phyloP scores from a whole-genome alignment of 2,797 vertebrate genomes.

The Borostomias antarcticus region DNA sequence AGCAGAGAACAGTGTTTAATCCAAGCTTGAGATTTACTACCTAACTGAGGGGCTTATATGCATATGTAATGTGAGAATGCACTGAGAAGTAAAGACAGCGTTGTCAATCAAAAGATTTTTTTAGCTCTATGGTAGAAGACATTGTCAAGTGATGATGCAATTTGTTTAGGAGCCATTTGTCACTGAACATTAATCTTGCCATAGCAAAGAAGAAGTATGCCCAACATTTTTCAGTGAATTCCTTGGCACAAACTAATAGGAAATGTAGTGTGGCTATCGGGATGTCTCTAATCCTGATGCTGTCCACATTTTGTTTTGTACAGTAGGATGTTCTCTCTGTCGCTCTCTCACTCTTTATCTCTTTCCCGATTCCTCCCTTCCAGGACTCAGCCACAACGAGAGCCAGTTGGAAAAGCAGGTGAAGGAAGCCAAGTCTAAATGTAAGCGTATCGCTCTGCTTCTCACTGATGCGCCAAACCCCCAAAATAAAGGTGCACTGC shows the following conservation, averaged over 20 bases:
- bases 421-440: conserved; percentile 93
- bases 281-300: neutral
- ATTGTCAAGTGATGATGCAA: no score
- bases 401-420: conserved; percentile 88
- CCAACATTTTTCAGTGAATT: neutral
- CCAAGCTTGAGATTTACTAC: no score
- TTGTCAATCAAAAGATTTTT: no score
- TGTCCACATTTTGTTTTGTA: no score
- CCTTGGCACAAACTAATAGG: neutral
- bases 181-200: neutral
- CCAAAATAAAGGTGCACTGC: conserved; percentile 89
- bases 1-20: no score
- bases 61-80: no score
- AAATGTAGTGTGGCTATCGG: neutral
- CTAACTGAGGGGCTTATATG: no score
- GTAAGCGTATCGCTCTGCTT: conserved; percentile 87
- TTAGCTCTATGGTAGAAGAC: no score
- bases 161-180: neutral
- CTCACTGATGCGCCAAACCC: conserved; percentile 87
- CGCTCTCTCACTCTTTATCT: conserved; percentile 5
- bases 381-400: conserved; percentile 84
- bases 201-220: neutral
- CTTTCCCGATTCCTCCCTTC: conserved; percentile 3
- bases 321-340: neutral
- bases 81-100: no score